Conservation (phyloP, 2,797 vertebrate species). For the Todus mexicanus region DNA sequence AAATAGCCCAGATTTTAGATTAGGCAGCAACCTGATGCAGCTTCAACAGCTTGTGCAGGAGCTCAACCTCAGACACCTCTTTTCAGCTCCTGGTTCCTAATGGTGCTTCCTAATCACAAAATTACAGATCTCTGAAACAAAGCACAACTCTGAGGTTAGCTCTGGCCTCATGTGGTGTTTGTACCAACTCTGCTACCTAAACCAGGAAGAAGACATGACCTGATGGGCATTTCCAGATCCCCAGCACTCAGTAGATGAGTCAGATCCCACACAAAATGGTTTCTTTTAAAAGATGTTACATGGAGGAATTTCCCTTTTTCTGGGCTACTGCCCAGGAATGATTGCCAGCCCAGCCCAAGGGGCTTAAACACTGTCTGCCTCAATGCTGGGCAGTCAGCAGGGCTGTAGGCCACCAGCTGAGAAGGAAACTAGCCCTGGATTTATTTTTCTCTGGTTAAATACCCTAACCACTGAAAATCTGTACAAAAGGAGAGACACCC, state of each 20-base stretch:
- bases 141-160: neutral
- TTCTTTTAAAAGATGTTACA: neutral
- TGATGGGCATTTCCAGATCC: neutral
- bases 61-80: neutral
- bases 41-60: neutral
- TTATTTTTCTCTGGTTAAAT: neutral
- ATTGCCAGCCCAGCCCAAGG: neutral
- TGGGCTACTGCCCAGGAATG: neutral
- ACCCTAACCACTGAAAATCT: neutral
- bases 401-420: neutral
- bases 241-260: neutral
- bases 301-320: neutral
- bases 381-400: neutral
- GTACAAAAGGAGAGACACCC: neutral
- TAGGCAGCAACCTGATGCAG: neutral
- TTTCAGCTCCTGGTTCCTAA: neutral
- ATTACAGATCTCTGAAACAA: neutral
- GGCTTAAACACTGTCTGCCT: neutral
- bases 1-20: accelerated
- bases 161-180: neutral
- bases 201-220: neutral
- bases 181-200: neutral
- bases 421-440: neutral
- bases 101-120: neutral
- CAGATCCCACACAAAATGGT: neutral